These are phyloP conservation scores for Meteorus sp. DNA, from an alignment of 1,140 invertebrate genomes.

Conservation along the genomic window DNA sequence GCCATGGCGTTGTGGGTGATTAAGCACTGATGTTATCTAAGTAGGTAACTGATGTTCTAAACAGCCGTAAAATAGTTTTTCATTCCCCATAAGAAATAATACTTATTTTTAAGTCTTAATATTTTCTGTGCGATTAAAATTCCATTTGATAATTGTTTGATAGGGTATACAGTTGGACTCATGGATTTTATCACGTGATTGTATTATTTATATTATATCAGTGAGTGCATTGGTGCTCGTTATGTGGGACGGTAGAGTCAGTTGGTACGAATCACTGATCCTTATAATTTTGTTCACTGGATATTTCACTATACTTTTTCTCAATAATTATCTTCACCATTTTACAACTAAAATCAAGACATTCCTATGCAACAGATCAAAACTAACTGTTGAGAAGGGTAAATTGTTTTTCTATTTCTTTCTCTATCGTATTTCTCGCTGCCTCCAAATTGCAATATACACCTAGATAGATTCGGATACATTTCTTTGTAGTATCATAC, in stretches of 20 bases:
- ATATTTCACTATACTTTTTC: conserved; percentile 68
- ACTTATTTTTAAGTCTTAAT: no score
- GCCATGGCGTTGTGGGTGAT: no score
- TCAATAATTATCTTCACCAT: conserved; percentile 35
- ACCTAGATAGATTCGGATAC: no score
- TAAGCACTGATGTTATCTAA: no score
- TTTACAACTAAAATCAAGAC: conserved; percentile 26
- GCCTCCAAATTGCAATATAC: not conserved
- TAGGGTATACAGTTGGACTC: conserved; percentile 82
- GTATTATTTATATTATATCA: conserved; percentile 78
- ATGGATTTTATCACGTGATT: conserved; percentile 84
- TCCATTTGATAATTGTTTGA: conserved; percentile 28
- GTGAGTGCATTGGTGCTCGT: conserved; percentile 74
- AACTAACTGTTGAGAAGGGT: conserved; percentile 7
- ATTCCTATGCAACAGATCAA: conserved; percentile 1
- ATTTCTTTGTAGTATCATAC: no score
- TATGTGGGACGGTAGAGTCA: conserved; percentile 78
- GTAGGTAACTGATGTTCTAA: no score
- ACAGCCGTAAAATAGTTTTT: no score
- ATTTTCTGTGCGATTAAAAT: no score
- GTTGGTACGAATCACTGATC: conserved; percentile 76
- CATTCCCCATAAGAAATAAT: no score
- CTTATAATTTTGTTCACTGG: conserved; percentile 71
- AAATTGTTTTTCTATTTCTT: not conserved
- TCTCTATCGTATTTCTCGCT: conserved; percentile 5